Conservation (phyloP, 2,113 vertebrate genomes). For the Todiramphus saurophagus region DNA sequence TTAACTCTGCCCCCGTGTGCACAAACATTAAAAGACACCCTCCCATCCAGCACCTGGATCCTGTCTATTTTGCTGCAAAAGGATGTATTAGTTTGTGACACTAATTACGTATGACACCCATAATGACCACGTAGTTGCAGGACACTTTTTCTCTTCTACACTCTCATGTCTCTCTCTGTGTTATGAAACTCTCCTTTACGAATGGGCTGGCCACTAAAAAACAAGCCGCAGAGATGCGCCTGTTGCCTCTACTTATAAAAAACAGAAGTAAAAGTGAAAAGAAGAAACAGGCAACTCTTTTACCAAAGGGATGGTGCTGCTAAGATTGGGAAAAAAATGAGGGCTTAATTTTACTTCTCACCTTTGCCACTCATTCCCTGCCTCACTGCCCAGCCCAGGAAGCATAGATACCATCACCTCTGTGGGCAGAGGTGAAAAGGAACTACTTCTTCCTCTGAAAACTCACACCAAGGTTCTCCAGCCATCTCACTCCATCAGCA, state of each 20-base stretch:
- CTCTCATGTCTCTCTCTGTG: background rate
- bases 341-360: background rate
- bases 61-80: background rate
- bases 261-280: background rate
- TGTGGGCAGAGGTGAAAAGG: fast-evolving
- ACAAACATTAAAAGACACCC: background rate
- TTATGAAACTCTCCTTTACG: background rate
- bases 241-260: background rate
- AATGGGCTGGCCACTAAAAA: background rate
- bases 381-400: background rate
- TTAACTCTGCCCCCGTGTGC: conserved; percentile 38
- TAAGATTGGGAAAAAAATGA: background rate
- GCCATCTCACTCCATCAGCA: background rate
- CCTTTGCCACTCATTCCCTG: fast-evolving
- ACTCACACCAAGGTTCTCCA: background rate
- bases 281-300: background rate
- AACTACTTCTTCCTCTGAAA: background rate
- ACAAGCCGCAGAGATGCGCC: background rate
- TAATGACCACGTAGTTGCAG: background rate
- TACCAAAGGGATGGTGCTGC: background rate
- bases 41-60: background rate
- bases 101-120: background rate
- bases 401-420: background rate
- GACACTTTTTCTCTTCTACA: background rate
- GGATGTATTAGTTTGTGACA: background rate